Evolutionary conservation across 1,140 invertebrate species (phyloP).

Genomic region (Brachionus manjavacas): DNA sequence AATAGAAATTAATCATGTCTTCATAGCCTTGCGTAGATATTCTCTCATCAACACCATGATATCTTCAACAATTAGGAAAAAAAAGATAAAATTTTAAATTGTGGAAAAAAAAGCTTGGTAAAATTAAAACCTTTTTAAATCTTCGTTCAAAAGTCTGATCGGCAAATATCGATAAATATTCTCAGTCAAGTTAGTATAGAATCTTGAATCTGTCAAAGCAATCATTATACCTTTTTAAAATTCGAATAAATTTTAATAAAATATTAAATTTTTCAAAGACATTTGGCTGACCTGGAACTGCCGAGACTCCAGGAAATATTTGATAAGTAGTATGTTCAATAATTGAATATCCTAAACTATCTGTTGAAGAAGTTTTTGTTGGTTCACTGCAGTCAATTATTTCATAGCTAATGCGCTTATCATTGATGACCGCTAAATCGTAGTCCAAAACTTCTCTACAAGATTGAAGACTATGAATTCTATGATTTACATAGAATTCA

Average conservation of each 20-base stretch:
- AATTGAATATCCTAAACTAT: constrained; percentile 56
- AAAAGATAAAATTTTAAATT: too few relatives aligned
- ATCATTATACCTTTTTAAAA: constrained; percentile 56
- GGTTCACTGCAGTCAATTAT: constrained; percentile 53
- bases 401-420: constrained; percentile 57
- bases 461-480: constrained; percentile 61
- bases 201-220: constrained; percentile 62
- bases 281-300: constrained; percentile 57
- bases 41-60: constrained; percentile 63
- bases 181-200: constrained; percentile 59
- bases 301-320: constrained; percentile 57
- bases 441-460: constrained; percentile 59
- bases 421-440: constrained; percentile 59
- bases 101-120: neutral
- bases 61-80: constrained; percentile 42
- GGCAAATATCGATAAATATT: constrained; percentile 62
- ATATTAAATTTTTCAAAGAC: neutral
- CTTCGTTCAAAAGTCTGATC: constrained; percentile 54
- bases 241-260: neutral
- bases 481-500: constrained; percentile 61
- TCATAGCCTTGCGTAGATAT: constrained; percentile 60
- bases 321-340: constrained; percentile 59
- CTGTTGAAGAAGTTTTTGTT: constrained; percentile 58
- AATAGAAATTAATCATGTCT: constrained; percentile 60
- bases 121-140: constrained; percentile 48